A percentile compares a stretch with the other conserved stretches of the same genome.
Evolutionary conservation across 1,140 invertebrate species (phyloP).

Genomic region (Bombus waltoni): DNA sequence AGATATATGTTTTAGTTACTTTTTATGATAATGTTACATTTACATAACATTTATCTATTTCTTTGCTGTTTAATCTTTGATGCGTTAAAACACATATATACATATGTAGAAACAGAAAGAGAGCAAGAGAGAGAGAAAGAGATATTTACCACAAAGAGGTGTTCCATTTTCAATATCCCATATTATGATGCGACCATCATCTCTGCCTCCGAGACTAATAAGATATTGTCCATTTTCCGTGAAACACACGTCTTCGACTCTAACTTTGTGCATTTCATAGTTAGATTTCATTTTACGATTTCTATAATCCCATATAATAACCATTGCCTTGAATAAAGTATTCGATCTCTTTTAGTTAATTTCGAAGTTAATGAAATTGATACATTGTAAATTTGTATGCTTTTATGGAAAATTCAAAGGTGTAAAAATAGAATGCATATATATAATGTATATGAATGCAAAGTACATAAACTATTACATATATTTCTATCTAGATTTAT

Average conservation of each 20-base stretch:
- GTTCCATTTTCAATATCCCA: constrained; percentile 87
- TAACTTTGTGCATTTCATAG: constrained; percentile 92
- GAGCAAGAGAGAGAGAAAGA: too few relatives aligned
- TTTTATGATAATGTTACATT: too few relatives aligned
- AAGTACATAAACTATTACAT: too few relatives aligned
- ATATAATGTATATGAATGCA: not conserved
- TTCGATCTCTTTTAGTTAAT: not conserved
- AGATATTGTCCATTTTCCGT: constrained; percentile 91
- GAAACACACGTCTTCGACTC: constrained; percentile 92
- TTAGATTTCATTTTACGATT: constrained; percentile 84
- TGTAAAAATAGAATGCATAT: not conserved
- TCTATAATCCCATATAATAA: constrained; percentile 94
- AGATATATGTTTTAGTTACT: too few relatives aligned
- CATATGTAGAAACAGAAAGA: too few relatives aligned
- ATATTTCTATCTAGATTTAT: not conserved
- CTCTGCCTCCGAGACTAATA: constrained; percentile 93
- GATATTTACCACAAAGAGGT: constrained; percentile 85
- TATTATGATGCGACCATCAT: constrained; percentile 92
- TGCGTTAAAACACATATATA: too few relatives aligned
- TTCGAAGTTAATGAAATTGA: not conserved
- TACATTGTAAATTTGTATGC: not conserved
- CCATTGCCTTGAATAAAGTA: constrained; percentile 84
- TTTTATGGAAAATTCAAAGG: not conserved
- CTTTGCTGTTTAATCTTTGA: too few relatives aligned
- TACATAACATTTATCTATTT: too few relatives aligned